Conservation (phyloP, 2,113 vertebrate species). For the Oncorhynchus nerka region DNA sequence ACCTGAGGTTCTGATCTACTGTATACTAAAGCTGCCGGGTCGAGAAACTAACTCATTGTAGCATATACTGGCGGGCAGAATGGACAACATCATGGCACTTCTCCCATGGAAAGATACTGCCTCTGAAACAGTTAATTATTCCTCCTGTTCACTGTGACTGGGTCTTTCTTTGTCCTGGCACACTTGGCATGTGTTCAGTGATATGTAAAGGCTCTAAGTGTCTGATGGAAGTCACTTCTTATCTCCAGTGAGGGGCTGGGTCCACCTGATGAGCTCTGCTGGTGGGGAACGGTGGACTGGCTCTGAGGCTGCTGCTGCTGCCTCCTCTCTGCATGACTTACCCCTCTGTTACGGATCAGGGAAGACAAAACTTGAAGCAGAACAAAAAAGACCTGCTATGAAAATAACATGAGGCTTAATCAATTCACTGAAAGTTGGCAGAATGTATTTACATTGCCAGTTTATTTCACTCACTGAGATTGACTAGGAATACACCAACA, state of each 20-base stretch:
- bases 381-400: constrained; percentile 37
- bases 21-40: background rate
- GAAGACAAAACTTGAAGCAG: constrained; percentile 10
- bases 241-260: constrained; percentile 9
- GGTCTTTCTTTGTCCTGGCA: constrained; percentile 5
- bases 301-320: constrained; percentile 3
- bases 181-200: constrained; percentile 23
- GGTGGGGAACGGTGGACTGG: background rate
- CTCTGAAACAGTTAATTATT: too few species aligned
- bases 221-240: constrained; percentile 31
- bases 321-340: constrained; percentile 43
- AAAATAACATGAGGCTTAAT: constrained; percentile 37
- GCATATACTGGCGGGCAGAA: background rate
- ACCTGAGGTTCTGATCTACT: background rate
- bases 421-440: constrained; percentile 27
- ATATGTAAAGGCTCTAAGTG: constrained; percentile 29
- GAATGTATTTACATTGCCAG: background rate
- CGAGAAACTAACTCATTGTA: background rate
- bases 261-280: constrained; percentile 2
- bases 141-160: background rate
- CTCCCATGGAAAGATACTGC: background rate
- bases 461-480: background rate
- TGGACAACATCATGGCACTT: background rate
- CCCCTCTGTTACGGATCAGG: constrained; percentile 42
- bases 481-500: background rate